Conservation (phyloP, 2,797 vertebrate species). For the Lates japonicus region DNA sequence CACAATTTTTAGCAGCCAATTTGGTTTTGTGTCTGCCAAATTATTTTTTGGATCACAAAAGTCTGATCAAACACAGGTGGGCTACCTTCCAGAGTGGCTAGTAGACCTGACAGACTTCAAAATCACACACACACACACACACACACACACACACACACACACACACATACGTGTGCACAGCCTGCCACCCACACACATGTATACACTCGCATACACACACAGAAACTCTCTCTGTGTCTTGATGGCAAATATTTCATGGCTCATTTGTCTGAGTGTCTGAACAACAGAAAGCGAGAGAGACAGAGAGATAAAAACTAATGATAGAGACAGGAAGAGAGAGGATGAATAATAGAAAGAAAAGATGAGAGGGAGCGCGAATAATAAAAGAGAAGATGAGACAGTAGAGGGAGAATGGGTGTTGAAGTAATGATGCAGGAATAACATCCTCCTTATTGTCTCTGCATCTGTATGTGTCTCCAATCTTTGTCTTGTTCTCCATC, state of each 20-base stretch:
- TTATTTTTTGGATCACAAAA: constrained; percentile 57
- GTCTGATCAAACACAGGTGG: constrained; percentile 58
- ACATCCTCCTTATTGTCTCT: constrained; percentile 69
- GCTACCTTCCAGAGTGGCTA: constrained; percentile 60
- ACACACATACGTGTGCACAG: background rate
- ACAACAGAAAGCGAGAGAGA: constrained; percentile 72
- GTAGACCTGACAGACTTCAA: constrained; percentile 58
- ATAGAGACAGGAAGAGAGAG: constrained; percentile 63
- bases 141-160: constrained; percentile 9
- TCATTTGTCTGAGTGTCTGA: constrained; percentile 79
- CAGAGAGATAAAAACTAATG: constrained; percentile 78
- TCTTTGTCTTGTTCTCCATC: constrained; percentile 12
- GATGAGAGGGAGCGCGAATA: constrained; percentile 62
- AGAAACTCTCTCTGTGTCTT: constrained; percentile 58
- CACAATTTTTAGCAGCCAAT: constrained; percentile 51
- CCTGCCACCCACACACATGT: constrained; percentile 24
- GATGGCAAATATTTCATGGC: constrained; percentile 78
- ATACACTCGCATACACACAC: constrained; percentile 22
- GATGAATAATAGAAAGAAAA: constrained; percentile 76
- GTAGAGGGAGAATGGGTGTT: constrained; percentile 61
- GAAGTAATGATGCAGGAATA: constrained; percentile 77
- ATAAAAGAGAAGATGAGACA: constrained; percentile 66
- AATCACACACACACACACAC: constrained; percentile 5
- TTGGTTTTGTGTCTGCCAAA: constrained; percentile 59
- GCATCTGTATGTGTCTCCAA: constrained; percentile 23